Conservation (phyloP, 1,140 invertebrate species). For the Vanessa tameamea region DNA sequence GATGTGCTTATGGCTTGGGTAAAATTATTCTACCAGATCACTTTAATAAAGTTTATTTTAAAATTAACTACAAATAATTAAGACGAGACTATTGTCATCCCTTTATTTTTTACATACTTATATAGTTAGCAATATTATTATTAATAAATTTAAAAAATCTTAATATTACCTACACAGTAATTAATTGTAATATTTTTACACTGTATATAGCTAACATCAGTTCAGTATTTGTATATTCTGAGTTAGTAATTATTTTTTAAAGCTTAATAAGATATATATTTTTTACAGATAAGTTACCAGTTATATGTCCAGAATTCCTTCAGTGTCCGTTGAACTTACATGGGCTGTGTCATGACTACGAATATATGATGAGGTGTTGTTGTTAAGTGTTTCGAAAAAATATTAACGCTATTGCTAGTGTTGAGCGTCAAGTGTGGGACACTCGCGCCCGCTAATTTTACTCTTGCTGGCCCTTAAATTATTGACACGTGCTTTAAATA, state of each 20-base stretch:
- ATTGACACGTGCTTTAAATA: too few relatives aligned
- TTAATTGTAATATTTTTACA: too few relatives aligned
- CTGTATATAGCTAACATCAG: neutral
- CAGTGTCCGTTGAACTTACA: slow-evolving; percentile 80
- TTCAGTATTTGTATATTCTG: neutral
- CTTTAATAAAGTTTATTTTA: neutral
- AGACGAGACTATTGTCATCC: too few relatives aligned
- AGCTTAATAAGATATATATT: neutral
- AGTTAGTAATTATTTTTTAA: neutral
- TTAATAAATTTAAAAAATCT: too few relatives aligned
- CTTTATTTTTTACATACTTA: too few relatives aligned
- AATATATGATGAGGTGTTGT: slow-evolving; percentile 83
- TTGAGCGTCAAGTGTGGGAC: too few relatives aligned
- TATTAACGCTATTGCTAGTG: too few relatives aligned
- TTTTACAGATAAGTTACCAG: slow-evolving; percentile 80
- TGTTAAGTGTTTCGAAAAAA: slow-evolving; percentile 52
- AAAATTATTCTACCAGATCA: slow-evolving; percentile 34
- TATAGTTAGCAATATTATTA: too few relatives aligned
- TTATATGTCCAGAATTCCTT: slow-evolving; percentile 77
- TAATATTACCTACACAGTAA: too few relatives aligned
- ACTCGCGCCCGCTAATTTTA: too few relatives aligned
- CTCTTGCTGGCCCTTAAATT: too few relatives aligned
- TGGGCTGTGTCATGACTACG: slow-evolving; percentile 81
- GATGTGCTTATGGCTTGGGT: slow-evolving; percentile 82
- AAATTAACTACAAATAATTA: too few relatives aligned